Evolutionary conservation across 2,113 vertebrate species (phyloP).

Genomic region (Pollimyrus isidori): DNA sequence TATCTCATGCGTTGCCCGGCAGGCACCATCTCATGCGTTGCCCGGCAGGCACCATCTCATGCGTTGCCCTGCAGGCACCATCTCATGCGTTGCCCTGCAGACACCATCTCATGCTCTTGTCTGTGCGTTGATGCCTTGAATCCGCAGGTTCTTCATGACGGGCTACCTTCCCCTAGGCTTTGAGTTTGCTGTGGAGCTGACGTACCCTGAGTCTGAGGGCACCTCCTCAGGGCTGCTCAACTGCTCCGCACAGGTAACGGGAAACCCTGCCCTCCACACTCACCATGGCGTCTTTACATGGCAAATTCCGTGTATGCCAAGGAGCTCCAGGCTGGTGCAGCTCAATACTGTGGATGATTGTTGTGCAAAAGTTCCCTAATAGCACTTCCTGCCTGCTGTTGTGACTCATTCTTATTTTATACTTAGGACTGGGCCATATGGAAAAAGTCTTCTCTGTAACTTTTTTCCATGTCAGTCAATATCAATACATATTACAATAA

Average conservation of each 20-base stretch:
- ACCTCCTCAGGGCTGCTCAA: conserved; percentile 92
- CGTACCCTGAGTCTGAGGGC: conserved; percentile 89
- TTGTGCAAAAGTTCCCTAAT: background rate
- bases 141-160: conserved; percentile 87
- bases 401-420: background rate
- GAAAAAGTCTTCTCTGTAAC: too few species aligned
- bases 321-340: background rate
- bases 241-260: conserved; percentile 82
- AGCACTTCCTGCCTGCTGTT: background rate
- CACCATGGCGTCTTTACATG: background rate
- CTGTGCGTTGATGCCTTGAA: background rate
- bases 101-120: background rate
- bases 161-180: conserved; percentile 91
- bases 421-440: too few species aligned
- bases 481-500: too few species aligned
- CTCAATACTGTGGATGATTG: background rate
- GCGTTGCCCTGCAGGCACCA: too few species aligned
- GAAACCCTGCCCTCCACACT: background rate
- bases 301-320: background rate
- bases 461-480: too few species aligned
- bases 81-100: too few species aligned
- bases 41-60: too few species aligned
- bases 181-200: conserved; percentile 91
- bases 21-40: too few species aligned
- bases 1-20: too few species aligned